These are phyloP conservation scores for Amphiduros pacificus DNA, from an alignment of 2,888 invertebrate genomes.

Conservation along the genomic window DNA sequence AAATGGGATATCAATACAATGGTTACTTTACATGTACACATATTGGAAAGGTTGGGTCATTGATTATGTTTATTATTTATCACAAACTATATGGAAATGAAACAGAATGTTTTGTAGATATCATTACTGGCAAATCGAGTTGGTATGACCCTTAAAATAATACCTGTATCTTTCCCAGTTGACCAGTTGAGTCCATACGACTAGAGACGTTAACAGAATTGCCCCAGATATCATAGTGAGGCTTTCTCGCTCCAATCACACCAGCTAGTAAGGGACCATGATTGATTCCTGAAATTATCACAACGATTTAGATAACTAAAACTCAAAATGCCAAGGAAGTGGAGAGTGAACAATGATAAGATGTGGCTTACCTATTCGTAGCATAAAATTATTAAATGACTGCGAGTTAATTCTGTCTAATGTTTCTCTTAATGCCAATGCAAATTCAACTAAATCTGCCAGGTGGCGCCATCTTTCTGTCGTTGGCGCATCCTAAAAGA, in stretches of 20 bases:
- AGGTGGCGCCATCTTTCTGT: constrained; percentile 68
- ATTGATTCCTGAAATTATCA: constrained; percentile 72
- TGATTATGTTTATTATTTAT: too few relatives aligned
- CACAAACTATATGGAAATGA: too few relatives aligned
- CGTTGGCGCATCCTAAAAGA: constrained; percentile 17
- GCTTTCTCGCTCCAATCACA: constrained; percentile 91
- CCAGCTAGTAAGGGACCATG: constrained; percentile 95
- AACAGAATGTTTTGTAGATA: too few relatives aligned
- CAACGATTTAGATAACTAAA: not conserved
- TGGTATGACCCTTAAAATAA: too few relatives aligned
- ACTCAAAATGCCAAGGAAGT: not conserved
- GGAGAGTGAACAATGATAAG: not conserved
- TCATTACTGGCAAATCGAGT: too few relatives aligned
- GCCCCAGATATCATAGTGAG: constrained; percentile 89
- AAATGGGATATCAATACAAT: not conserved
- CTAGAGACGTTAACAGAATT: constrained; percentile 97
- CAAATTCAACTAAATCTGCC: constrained; percentile 82
- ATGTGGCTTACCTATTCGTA: constrained; percentile 76
- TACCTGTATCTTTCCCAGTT: constrained; percentile 74
- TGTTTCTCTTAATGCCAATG: constrained; percentile 82
- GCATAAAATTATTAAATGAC: constrained; percentile 87
- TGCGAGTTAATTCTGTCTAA: constrained; percentile 85
- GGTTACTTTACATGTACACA: too few relatives aligned
- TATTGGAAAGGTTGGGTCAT: too few relatives aligned
- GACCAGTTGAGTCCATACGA: constrained; percentile 94